Evolutionary conservation across 2,888 invertebrate genomes (phyloP).

Genomic region (Lasioglossum oenotherae): DNA sequence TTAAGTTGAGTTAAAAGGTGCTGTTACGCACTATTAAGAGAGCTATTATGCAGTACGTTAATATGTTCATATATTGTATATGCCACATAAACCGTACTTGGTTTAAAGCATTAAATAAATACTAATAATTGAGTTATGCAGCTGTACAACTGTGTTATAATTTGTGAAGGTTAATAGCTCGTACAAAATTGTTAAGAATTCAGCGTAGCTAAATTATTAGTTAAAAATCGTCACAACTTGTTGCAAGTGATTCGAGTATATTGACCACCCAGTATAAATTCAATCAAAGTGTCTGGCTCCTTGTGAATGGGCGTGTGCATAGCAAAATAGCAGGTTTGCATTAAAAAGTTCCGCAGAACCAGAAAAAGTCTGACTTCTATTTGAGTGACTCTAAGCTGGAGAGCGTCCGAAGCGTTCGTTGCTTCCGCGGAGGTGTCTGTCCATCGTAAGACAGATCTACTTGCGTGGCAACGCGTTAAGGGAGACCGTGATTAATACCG

Average conservation of each 20-base stretch:
- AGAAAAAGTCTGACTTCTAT: neutral
- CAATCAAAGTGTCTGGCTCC: neutral
- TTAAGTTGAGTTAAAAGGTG: too few relatives aligned
- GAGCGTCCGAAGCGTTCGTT: neutral
- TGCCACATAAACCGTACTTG: too few relatives aligned
- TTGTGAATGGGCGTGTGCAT: neutral
- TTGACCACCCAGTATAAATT: neutral
- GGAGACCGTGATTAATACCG: slow-evolving; percentile 16
- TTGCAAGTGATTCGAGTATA: neutral
- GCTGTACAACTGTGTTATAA: too few relatives aligned
- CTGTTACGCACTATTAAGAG: too few relatives aligned
- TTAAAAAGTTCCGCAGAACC: neutral
- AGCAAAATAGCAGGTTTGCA: neutral
- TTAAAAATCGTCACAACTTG: neutral
- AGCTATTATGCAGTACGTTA: too few relatives aligned
- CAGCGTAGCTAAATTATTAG: neutral
- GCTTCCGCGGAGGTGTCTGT: neutral
- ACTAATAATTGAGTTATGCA: too few relatives aligned
- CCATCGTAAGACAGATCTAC: neutral
- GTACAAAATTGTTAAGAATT: too few relatives aligned
- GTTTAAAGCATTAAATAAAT: too few relatives aligned
- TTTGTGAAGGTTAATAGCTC: too few relatives aligned
- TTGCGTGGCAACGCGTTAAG: neutral
- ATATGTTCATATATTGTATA: too few relatives aligned
- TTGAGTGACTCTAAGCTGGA: slow-evolving; percentile 2